These are phyloP conservation scores for Ecdyonurus torrentis DNA, from an alignment of 2,888 invertebrate genomes.

Conservation along the genomic window DNA sequence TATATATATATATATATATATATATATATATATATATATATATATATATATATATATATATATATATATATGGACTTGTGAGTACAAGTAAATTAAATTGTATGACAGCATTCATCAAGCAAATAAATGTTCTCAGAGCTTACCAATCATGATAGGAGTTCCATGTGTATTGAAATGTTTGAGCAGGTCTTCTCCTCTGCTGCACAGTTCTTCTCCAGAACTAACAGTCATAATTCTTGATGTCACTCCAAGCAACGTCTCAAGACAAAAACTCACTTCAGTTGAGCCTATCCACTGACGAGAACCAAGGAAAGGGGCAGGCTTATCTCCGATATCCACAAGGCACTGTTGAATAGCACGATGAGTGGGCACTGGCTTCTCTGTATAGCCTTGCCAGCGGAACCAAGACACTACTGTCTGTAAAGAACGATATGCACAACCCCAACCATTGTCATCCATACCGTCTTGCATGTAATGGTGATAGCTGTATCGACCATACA, in stretches of 20 bases:
- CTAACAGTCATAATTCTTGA: slow-evolving; percentile 68
- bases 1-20: neutral
- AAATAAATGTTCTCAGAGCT: slow-evolving; percentile 20
- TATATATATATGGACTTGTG: too few relatives aligned
- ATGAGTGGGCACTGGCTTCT: slow-evolving; percentile 60
- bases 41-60: neutral
- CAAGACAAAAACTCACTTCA: slow-evolving; percentile 86
- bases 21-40: neutral
- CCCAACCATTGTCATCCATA: slow-evolving; percentile 96
- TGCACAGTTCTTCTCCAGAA: slow-evolving; percentile 66
- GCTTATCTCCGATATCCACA: slow-evolving; percentile 88
- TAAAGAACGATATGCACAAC: slow-evolving; percentile 94
- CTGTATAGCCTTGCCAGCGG: slow-evolving; percentile 66
- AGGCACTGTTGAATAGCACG: slow-evolving; percentile 83
- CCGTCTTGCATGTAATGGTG: slow-evolving; percentile 94
- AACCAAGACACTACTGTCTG: slow-evolving; percentile 97
- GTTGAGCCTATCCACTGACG: slow-evolving; percentile 97
- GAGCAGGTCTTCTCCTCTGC: slow-evolving; percentile 62
- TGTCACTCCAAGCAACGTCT: slow-evolving; percentile 57
- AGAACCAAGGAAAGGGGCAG: slow-evolving; percentile 68
- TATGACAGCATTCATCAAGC: neutral
- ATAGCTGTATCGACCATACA: slow-evolving; percentile 79
- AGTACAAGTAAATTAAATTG: neutral
- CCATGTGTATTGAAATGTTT: slow-evolving; percentile 87
- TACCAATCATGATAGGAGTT: slow-evolving; percentile 96